Conservation (phyloP, 2,797 vertebrate genomes). For the Gymnodraco acuticeps region DNA sequence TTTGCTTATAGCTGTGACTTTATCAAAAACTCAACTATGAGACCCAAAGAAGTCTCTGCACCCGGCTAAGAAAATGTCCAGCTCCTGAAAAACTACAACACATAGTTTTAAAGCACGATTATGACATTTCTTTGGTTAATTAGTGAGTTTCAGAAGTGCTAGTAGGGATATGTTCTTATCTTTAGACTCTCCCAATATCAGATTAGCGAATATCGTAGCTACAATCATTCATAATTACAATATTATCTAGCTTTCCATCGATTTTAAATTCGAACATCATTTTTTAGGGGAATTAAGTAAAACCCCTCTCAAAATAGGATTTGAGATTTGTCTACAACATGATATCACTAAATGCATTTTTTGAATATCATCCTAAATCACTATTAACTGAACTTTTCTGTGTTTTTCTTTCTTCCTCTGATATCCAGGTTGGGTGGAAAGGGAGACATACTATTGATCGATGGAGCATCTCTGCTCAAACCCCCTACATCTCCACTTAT, state of each 20-base stretch:
- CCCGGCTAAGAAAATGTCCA: not conserved
- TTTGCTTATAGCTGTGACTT: not conserved
- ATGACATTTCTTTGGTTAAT: not conserved
- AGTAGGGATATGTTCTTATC: not conserved
- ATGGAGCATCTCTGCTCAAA: conserved; percentile 75
- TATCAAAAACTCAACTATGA: too few relatives aligned
- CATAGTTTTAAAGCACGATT: not conserved
- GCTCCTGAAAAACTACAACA: not conserved
- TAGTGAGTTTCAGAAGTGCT: not conserved
- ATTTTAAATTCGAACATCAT: too few relatives aligned
- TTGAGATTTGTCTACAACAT: too few relatives aligned
- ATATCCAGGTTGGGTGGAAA: conserved; percentile 87
- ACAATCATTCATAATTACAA: too few relatives aligned
- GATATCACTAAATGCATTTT: too few relatives aligned
- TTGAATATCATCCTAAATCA: too few relatives aligned
- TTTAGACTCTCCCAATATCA: not conserved
- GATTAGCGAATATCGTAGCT: too few relatives aligned
- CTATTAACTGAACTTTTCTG: conserved; percentile 26
- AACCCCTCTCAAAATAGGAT: too few relatives aligned
- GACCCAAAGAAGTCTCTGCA: not conserved
- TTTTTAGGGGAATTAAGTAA: too few relatives aligned
- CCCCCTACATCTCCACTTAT: conserved; percentile 79
- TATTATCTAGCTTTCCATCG: too few relatives aligned
- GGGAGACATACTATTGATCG: conserved; percentile 89
- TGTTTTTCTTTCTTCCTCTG: conserved; percentile 31